Conservation (phyloP, 2,888 invertebrate species). For the Elysia crispata region DNA sequence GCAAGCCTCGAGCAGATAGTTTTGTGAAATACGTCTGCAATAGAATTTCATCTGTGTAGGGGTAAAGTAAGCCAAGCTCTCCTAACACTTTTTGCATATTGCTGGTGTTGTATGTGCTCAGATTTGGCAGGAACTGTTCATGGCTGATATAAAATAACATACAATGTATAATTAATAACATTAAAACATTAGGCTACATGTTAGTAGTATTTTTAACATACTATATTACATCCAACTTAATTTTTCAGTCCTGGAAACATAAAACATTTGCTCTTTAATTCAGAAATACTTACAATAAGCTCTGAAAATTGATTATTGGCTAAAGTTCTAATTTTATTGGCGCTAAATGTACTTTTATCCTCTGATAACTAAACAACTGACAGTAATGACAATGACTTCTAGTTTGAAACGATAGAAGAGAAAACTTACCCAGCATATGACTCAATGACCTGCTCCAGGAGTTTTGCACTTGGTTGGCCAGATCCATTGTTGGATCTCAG, state of each 20-base stretch:
- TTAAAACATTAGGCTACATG: not conserved
- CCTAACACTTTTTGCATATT: constrained; percentile 66
- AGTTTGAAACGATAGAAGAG: no score
- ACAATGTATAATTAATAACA: not conserved
- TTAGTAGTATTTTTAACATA: no score
- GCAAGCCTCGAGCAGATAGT: constrained; percentile 52
- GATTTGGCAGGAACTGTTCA: constrained; percentile 64
- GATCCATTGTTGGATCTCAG: constrained; percentile 44
- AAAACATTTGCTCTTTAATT: no score
- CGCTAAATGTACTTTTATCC: no score
- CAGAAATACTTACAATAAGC: no score
- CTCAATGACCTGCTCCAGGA: constrained; percentile 61
- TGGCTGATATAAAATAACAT: constrained; percentile 23
- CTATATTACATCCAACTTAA: no score
- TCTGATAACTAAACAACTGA: no score
- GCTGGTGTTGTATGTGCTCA: constrained; percentile 72
- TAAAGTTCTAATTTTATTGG: no score
- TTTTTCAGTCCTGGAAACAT: no score
- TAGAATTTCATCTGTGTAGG: constrained; percentile 65
- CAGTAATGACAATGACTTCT: no score
- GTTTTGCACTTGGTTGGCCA: constrained; percentile 23
- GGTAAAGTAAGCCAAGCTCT: constrained; percentile 69
- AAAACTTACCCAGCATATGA: constrained; percentile 63
- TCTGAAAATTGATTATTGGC: no score
- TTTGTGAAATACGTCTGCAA: constrained; percentile 70